These are phyloP conservation scores for Hyperopisus bebe DNA, from an alignment of 2,113 vertebrate species.

Conservation along the genomic window DNA sequence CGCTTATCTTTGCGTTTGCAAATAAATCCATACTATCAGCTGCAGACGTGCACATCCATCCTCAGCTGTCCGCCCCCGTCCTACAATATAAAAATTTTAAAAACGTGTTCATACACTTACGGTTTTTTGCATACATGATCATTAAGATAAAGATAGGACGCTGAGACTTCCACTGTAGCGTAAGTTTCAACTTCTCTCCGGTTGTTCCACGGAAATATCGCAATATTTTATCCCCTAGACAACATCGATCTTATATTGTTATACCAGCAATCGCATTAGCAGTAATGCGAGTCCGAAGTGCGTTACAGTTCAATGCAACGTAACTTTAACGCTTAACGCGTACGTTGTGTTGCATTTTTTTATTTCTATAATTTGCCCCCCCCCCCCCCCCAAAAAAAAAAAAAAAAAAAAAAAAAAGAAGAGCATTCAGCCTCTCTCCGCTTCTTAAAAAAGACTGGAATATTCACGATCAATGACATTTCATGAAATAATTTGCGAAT, in stretches of 20 bases:
- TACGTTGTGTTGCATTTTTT: neutral
- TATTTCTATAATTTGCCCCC: constrained; percentile 1
- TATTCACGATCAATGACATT: constrained; percentile 1
- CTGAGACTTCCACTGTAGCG: neutral
- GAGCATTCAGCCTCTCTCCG: neutral
- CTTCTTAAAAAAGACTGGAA: neutral
- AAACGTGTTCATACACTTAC: constrained; percentile 1
- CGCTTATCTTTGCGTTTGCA: neutral
- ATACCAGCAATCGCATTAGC: constrained; percentile 5
- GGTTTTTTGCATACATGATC: neutral
- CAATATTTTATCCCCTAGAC: constrained; percentile 2
- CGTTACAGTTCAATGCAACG: constrained; percentile 6
- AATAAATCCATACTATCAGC: neutral
- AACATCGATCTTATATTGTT: constrained; percentile 7
- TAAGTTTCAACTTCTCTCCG: constrained; percentile 18
- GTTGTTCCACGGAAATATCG: constrained; percentile 1
- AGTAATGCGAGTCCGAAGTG: constrained; percentile 3
- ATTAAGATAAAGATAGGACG: neutral
- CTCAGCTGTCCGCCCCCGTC: neutral
- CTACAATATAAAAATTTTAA: neutral
- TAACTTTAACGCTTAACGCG: neutral
- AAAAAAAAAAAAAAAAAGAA: neutral
- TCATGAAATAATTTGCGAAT: neutral
- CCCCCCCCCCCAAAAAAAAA: neutral
- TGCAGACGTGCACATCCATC: neutral